Conservation (phyloP, 2,888 invertebrate genomes). For the Cartodere bifasciata region DNA sequence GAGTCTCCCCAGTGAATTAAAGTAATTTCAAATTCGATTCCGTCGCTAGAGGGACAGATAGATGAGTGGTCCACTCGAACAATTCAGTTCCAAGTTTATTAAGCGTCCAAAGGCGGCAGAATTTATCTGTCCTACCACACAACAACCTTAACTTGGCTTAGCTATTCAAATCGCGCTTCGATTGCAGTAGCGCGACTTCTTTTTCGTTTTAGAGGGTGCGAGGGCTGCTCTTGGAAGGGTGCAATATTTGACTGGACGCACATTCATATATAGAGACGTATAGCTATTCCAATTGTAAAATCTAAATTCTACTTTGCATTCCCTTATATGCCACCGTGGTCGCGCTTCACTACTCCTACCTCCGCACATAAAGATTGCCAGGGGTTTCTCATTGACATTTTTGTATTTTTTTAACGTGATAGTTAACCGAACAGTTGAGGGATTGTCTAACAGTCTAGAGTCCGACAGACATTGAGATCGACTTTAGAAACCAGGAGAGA, state of each 20-base stretch:
- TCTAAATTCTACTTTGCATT: slow-evolving; percentile 36
- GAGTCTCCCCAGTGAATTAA: slow-evolving; percentile 38
- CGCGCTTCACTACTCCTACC: too few species aligned
- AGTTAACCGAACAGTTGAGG: too few species aligned
- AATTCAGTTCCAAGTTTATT: slow-evolving; percentile 30
- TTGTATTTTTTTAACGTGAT: too few species aligned
- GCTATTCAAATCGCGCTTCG: slow-evolving; percentile 39
- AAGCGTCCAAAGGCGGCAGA: slow-evolving; percentile 27
- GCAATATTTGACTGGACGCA: slow-evolving; percentile 26
- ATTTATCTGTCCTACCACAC: slow-evolving; percentile 32
- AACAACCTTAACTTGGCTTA: slow-evolving; percentile 37
- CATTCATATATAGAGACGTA: slow-evolving; percentile 32
- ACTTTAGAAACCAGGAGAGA: too few species aligned
- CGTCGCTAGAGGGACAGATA: slow-evolving; percentile 37
- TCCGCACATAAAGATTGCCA: too few species aligned
- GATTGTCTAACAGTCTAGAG: too few species aligned
- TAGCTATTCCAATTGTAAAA: slow-evolving; percentile 37
- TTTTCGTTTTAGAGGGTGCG: slow-evolving; percentile 26
- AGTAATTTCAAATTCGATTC: slow-evolving; percentile 40
- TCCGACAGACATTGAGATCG: too few species aligned
- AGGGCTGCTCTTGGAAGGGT: slow-evolving; percentile 4
- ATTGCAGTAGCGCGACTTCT: slow-evolving; percentile 32
- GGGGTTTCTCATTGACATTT: too few species aligned
- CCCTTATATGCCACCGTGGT: slow-evolving; percentile 24
- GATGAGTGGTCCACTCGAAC: slow-evolving; percentile 36